Conservation (phyloP, 2,888 invertebrate species). For the Parnassius mnemosyne region DNA sequence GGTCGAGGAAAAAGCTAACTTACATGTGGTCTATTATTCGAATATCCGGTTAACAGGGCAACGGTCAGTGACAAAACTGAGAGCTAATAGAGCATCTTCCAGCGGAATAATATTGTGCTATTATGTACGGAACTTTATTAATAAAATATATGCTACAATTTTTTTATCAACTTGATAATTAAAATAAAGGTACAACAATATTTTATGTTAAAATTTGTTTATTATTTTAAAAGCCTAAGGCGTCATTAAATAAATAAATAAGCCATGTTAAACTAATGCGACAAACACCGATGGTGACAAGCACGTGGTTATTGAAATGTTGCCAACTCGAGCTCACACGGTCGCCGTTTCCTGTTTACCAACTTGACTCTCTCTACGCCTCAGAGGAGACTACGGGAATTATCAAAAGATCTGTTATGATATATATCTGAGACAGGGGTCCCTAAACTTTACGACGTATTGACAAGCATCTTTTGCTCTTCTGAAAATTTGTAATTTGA, state of each 20-base stretch:
- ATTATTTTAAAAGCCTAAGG: too few species aligned
- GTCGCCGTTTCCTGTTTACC: constrained; percentile 71
- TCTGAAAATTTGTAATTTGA: too few species aligned
- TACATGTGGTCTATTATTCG: constrained; percentile 45
- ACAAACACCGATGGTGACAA: constrained; percentile 28
- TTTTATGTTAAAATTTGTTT: too few species aligned
- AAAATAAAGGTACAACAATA: too few species aligned
- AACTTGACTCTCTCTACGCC: constrained; percentile 47
- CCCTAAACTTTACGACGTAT: background rate
- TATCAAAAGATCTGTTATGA: background rate
- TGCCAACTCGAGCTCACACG: constrained; percentile 61
- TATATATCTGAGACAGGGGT: constrained; percentile 3
- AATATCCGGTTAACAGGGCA: constrained; percentile 42
- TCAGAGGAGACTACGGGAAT: constrained; percentile 33
- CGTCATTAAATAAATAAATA: too few species aligned
- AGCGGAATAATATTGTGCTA: too few species aligned
- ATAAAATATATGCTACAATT: too few species aligned
- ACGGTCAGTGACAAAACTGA: constrained; percentile 18
- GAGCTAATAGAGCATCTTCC: too few species aligned
- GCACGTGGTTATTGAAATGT: constrained; percentile 67
- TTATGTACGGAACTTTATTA: too few species aligned
- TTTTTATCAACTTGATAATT: too few species aligned
- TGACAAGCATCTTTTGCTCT: too few species aligned
- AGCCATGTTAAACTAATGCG: constrained; percentile 1
- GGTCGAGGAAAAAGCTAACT: constrained; percentile 44